Evolutionary conservation across 1,140 invertebrate genomes (phyloP), one percentile per base, ranked within the genome.

Genomic region (Odontomachus brunneus): DNA sequence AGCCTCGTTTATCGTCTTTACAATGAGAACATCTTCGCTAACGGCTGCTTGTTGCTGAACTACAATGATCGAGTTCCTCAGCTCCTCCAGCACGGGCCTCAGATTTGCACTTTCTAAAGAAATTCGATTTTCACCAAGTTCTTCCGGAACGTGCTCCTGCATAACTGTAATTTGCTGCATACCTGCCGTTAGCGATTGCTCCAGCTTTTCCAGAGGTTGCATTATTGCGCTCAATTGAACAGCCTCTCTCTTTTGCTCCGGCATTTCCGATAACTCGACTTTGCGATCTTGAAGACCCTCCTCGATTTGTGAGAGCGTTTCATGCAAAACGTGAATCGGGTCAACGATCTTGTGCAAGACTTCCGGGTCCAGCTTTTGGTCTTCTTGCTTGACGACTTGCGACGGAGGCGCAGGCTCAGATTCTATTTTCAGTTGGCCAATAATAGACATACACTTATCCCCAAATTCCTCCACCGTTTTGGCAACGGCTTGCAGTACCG

Each of bases 201-300:
- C 87, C n/a, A 92, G 74, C 14, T 88, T 83, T 17, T 83, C 71
- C n/a, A 93, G 83, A 7, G 90, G 91, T 7, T 80, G 38, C 4
- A 81, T 49, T 0, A 88, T 44, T 17, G 59, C n/a, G 7, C 22
- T 65, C 12, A 88, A 55, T 19, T 86, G 82, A n/a, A 69, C 14
- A 12, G 11, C n/a, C 11, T 26, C 17, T 26, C 14, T 33, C 2
- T 86, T 22, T 2, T 74, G 44, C n/a, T 33, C 57, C 4, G 51
- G 22, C 44, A 49, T 48, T 29, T 86, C 51, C 14, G 69, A 38
- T 17, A 84, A 33, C 11, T 81, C 55, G 0, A 17, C 12, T 51
- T 85, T 55, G 2, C 81, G 51, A 17, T 57, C 38, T 1, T 78
- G 59, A 0, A 72, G 14, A 33, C 86, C 82, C 11, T 88, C 82